Percentiles rank a stretch among this genome's conserved stretches.
These are phyloP conservation scores for Entomobrya proxima DNA, from an alignment of 2,888 invertebrate species.

Conservation along the genomic window DNA sequence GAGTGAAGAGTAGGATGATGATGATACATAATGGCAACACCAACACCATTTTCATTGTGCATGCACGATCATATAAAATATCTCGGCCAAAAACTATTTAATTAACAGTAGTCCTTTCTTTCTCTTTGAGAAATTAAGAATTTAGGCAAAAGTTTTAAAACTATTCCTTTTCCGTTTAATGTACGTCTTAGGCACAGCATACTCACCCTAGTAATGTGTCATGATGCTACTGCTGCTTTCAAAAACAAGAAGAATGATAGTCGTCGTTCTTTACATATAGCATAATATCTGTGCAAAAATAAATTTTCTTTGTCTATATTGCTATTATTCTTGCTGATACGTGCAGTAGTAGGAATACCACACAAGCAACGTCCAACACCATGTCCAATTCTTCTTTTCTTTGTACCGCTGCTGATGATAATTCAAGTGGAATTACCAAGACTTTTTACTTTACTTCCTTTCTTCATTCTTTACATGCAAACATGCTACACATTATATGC, in stretches of 20 bases:
- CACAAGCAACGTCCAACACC: not conserved
- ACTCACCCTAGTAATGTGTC: not conserved
- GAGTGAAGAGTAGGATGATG: not conserved
- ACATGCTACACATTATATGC: not conserved
- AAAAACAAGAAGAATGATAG: not conserved
- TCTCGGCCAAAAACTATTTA: constrained; percentile 63
- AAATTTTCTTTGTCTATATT: not conserved
- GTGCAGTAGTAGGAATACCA: no score
- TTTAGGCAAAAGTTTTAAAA: constrained; percentile 60
- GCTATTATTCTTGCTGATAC: not conserved
- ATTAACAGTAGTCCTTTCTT: constrained; percentile 62
- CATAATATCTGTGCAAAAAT: not conserved
- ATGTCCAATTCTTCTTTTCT: constrained; percentile 50
- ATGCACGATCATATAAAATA: constrained; percentile 56
- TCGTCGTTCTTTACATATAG: not conserved
- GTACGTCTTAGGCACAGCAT: not conserved
- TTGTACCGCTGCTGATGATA: constrained; percentile 51
- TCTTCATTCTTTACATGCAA: not conserved
- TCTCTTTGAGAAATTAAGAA: constrained; percentile 59
- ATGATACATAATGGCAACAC: constrained; percentile 30
- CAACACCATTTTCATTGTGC: constrained; percentile 6
- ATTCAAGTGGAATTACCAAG: constrained; percentile 63
- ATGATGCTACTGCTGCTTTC: not conserved
- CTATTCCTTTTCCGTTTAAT: not conserved
- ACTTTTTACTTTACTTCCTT: constrained; percentile 16